Evolutionary conservation across 2,113 vertebrate species (phyloP).

Genomic region (Ondatra zibethicus): DNA sequence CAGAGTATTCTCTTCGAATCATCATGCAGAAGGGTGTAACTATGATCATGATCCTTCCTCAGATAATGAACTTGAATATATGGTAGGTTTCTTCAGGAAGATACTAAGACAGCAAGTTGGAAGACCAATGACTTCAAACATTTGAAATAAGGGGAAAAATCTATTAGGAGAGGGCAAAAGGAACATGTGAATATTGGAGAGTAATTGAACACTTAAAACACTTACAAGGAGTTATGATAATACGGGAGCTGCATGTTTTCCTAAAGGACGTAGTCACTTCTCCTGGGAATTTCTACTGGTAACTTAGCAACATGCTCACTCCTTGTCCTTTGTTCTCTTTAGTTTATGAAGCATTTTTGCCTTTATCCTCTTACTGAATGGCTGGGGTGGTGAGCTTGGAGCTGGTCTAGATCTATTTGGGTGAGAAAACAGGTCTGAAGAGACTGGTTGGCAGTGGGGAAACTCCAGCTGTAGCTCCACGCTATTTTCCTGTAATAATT

Average conservation of each 20-base stretch:
- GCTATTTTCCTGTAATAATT: neutral
- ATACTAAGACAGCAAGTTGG: neutral
- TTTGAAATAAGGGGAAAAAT: neutral
- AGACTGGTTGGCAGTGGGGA: neutral
- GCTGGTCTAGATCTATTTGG: neutral
- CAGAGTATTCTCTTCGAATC: neutral
- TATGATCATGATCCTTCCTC: neutral
- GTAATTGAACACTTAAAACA: neutral
- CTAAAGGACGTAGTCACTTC: neutral
- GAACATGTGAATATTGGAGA: neutral
- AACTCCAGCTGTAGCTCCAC: neutral
- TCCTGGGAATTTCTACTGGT: neutral
- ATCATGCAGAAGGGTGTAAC: neutral
- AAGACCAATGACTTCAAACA: neutral
- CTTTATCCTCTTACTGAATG: neutral
- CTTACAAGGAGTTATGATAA: neutral
- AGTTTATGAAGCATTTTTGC: neutral
- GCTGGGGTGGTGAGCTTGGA: neutral
- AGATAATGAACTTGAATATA: neutral
- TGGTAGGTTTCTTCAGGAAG: neutral
- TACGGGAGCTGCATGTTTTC: neutral
- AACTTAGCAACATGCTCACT: constrained; percentile 29
- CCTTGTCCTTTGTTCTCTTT: neutral
- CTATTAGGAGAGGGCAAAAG: neutral
- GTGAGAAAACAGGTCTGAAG: neutral